phyloP scores from a whole-genome alignment of 2,888 invertebrate species.

The Phymatocera aterrima region DNA sequence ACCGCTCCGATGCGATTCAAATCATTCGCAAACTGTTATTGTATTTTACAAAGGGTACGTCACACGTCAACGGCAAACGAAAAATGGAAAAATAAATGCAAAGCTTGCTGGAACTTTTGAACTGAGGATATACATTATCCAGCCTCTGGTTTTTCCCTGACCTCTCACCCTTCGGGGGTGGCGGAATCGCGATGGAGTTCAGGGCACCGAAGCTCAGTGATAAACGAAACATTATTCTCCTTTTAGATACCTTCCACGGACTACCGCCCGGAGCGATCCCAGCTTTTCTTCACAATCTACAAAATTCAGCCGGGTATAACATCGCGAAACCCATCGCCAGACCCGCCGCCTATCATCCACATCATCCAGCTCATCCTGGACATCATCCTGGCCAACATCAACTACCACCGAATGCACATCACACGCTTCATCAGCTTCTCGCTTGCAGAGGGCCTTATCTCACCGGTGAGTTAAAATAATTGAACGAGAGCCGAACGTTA shows the following conservation, averaged over 20 bases:
- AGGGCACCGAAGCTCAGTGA: neutral
- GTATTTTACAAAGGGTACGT: conserved; percentile 29
- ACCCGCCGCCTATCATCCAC: conserved; percentile 79
- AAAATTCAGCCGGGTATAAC: conserved; percentile 77
- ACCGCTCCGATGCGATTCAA: conserved; percentile 33
- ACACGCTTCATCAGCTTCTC: conserved; percentile 83
- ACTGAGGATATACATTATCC: neutral
- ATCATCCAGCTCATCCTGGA: conserved; percentile 84
- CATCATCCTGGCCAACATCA: conserved; percentile 71
- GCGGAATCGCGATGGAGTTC: neutral
- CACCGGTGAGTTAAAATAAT: conserved; percentile 78
- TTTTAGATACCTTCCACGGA: conserved; percentile 71
- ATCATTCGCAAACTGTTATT: conserved; percentile 27
- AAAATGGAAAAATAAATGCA: conserved; percentile 20
- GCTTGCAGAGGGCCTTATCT: conserved; percentile 91
- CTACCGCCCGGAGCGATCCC: conserved; percentile 68
- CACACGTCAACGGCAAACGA: conserved; percentile 25
- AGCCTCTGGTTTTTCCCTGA: neutral
- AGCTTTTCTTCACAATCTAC: conserved; percentile 70
- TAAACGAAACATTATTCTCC: conserved; percentile 10
- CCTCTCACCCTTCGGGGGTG: neutral
- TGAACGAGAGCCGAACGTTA: neutral
- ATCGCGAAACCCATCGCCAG: conserved; percentile 92
- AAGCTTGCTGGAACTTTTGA: neutral
- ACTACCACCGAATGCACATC: conserved; percentile 70